phyloP scores from a whole-genome alignment of 92 coral and sea anemone species.

The Diadumene lineata region DNA sequence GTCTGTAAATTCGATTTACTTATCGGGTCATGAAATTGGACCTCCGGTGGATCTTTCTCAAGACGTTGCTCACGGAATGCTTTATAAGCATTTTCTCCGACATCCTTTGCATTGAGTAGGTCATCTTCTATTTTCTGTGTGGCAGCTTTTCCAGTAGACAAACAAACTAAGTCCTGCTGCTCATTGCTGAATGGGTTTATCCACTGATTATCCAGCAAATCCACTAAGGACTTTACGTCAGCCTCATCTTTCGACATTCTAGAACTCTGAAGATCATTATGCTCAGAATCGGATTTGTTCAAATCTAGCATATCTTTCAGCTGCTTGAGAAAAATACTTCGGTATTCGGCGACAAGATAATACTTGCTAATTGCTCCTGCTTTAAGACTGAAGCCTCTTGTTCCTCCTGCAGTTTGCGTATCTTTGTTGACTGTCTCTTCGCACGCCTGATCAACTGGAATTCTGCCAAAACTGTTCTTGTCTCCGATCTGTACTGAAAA shows the following conservation, averaged over 20 bases:
- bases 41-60: conserved; percentile 33
- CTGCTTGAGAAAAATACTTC: conserved; percentile 37
- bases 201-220: conserved; percentile 47
- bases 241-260: conserved; percentile 51
- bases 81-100: conserved; percentile 43
- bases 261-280: conserved; percentile 24
- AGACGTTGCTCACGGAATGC: conserved; percentile 38
- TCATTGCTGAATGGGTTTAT: conserved; percentile 40
- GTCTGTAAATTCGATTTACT: conserved; percentile 41
- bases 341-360: conserved; percentile 29
- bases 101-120: conserved; percentile 41
- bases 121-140: conserved; percentile 35
- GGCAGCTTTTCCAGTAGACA: conserved; percentile 53
- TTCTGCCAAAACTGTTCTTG: conserved; percentile 31
- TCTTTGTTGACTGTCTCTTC: conserved; percentile 55
- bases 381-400: conserved; percentile 50
- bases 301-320: conserved; percentile 20
- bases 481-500: conserved; percentile 56
- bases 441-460: conserved; percentile 45
- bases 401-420: conserved; percentile 57
- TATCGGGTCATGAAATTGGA: conserved; percentile 41
- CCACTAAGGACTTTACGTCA: conserved; percentile 39
- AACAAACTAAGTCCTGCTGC: conserved; percentile 33
- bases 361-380: conserved; percentile 33
- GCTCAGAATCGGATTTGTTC: background rate